Evolutionary conservation across 2,113 vertebrate genomes (phyloP).

Genomic region (Sarotherodon lohbergeri): DNA sequence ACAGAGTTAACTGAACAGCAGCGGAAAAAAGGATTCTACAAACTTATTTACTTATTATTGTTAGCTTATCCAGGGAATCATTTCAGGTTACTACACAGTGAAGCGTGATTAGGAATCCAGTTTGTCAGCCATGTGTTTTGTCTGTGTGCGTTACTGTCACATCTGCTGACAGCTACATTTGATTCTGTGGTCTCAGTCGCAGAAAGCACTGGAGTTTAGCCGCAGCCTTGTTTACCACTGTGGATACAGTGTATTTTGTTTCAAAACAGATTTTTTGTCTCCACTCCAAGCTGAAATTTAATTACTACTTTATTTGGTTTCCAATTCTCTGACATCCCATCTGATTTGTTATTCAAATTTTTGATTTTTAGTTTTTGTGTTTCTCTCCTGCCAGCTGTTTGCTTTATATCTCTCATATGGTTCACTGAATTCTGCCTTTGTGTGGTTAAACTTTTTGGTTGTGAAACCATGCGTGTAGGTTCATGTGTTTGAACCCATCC

Average conservation of each 20-base stretch:
- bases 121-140: not conserved
- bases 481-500: slow-evolving; percentile 49
- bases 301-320: not conserved
- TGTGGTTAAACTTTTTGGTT: not conserved
- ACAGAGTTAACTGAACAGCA: not conserved
- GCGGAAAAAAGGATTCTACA: not conserved
- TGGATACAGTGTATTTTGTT: not conserved
- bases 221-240: slow-evolving; percentile 26
- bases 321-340: not conserved
- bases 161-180: slow-evolving; percentile 60
- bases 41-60: not conserved
- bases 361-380: not conserved
- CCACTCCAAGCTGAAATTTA: not conserved
- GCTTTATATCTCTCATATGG: not conserved
- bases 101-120: not conserved
- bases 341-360: not conserved
- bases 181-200: slow-evolving; percentile 31
- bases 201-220: slow-evolving; percentile 40
- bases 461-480: not conserved
- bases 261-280: not conserved
- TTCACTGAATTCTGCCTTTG: not conserved
- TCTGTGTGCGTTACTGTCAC: not conserved
- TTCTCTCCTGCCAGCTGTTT: not conserved
- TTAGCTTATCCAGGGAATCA: not conserved
- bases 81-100: not conserved